Evolutionary conservation across 1,140 invertebrate genomes (phyloP), one percentile per base, ranked within the genome.

Genomic region (Batillaria attramentaria): DNA sequence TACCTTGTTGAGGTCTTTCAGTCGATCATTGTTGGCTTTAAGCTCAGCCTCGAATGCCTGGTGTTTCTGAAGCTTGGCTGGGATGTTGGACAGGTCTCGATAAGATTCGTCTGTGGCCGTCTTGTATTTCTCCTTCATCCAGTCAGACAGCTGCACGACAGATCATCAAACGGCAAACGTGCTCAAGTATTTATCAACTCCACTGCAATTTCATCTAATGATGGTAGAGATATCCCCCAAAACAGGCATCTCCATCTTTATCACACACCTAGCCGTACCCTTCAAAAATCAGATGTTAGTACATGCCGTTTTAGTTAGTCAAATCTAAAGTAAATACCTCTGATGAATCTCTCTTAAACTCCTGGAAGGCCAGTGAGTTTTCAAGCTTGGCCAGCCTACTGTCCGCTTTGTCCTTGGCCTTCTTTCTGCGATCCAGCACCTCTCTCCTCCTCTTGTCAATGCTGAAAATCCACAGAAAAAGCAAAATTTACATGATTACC

Each of bases 271-370:
- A n/a, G n/a, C n/a, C n/a, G n/a, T n/a, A n/a, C n/a, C n/a, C n/a
- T n/a, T n/a, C n/a, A n/a, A n/a, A n/a, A n/a, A n/a, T n/a, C n/a
- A n/a, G n/a, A n/a, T n/a, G n/a, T n/a, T n/a, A n/a, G n/a, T n/a
- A n/a, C n/a, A n/a, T n/a, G n/a, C n/a, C n/a, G n/a, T n/a, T n/a
- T n/a, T n/a, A n/a, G n/a, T n/a, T n/a, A n/a, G n/a, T n/a, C n/a
- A n/a, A n/a, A n/a, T n/a, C n/a, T n/a, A n/a, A n/a, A n/a, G 35
- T 41, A 3, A 39, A 1, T 37, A 99, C 99, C 91, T 99, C 98
- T 88, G 99, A 98, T 46, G 98, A 98, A 92, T 99, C 98, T 77
- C 98, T 93, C 24, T 97, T 98, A 93, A 99, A 99, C 90, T 99
- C 98, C 90, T 99, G 98, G 76, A 99, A 92, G 0, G 97, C 99